Evolutionary conservation across 2,113 vertebrate species (phyloP).

Genomic region (Spermophilus dauricus): DNA sequence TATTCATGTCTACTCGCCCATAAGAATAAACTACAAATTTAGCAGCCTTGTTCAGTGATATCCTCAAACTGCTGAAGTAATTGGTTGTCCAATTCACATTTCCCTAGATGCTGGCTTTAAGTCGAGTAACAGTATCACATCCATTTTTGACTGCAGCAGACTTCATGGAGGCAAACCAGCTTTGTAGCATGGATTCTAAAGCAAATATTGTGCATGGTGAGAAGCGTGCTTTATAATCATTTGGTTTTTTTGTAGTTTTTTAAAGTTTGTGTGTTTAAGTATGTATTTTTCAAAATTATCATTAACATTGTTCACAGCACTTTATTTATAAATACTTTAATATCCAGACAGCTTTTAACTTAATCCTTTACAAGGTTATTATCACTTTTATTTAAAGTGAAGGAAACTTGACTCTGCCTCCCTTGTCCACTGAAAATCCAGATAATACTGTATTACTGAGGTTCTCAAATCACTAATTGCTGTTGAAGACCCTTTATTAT

Average conservation of each 20-base stretch:
- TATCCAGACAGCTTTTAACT: neutral
- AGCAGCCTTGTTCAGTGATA: neutral
- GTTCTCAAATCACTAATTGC: neutral
- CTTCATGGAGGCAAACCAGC: constrained; percentile 92
- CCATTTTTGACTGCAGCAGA: constrained; percentile 89
- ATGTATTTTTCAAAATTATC: constrained; percentile 54
- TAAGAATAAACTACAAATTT: neutral
- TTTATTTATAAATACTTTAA: constrained; percentile 31
- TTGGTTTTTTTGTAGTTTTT: constrained; percentile 88
- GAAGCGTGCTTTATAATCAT: neutral
- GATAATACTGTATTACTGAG: neutral
- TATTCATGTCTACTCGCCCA: constrained; percentile 1
- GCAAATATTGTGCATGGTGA: constrained; percentile 96
- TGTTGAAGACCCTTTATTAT: neutral
- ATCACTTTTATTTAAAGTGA: constrained; percentile 15
- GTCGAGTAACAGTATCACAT: constrained; percentile 87
- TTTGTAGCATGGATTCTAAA: constrained; percentile 91
- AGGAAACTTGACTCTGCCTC: neutral
- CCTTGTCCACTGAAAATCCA: neutral
- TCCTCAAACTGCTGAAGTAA: constrained; percentile 13
- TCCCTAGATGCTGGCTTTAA: constrained; percentile 92
- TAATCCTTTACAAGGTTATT: constrained; percentile 21
- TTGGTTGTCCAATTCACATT: constrained; percentile 33
- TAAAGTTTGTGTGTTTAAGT: constrained; percentile 89
- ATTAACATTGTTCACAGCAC: neutral